Evolutionary conservation across 2,797 vertebrate species (phyloP).

Genomic region (Erpetoichthys calabaricus): DNA sequence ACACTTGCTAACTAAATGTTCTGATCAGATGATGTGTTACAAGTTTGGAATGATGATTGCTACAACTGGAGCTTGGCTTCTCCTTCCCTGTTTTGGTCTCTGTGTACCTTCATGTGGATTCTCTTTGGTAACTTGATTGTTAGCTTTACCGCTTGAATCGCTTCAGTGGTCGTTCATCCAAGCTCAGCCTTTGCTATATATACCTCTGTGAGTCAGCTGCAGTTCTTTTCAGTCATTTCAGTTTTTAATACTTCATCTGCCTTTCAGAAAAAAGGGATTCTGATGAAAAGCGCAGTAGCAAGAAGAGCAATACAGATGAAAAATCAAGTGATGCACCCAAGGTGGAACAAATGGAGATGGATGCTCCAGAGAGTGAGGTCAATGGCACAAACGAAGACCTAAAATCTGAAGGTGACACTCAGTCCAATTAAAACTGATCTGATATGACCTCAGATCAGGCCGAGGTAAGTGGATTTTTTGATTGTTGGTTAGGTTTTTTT

Average conservation of each 20-base stretch:
- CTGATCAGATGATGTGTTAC: too few species aligned
- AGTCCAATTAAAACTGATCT: conserved; percentile 99
- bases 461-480: conserved; percentile 73
- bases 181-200: too few species aligned
- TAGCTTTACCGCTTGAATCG: too few species aligned
- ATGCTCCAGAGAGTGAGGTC: conserved; percentile 74
- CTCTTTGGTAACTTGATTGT: too few species aligned
- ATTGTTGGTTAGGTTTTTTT: conserved; percentile 71
- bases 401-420: conserved; percentile 99
- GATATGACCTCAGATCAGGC: conserved; percentile 99
- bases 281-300: conserved; percentile 82
- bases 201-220: too few species aligned
- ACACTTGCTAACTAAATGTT: too few species aligned
- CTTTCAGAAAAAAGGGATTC: conserved; percentile 77
- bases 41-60: too few species aligned
- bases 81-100: too few species aligned
- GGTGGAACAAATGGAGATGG: conserved; percentile 77
- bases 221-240: too few species aligned
- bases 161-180: too few species aligned
- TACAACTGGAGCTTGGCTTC: too few species aligned
- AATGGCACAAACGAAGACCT: conserved; percentile 92
- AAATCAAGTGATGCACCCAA: conserved; percentile 72
- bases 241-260: not conserved
- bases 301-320: conserved; percentile 69
- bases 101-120: too few species aligned